Base-by-base conservation (phyloP, 2,797 vertebrate genomes). In the Tachyglossus aculeatus region DNA sequence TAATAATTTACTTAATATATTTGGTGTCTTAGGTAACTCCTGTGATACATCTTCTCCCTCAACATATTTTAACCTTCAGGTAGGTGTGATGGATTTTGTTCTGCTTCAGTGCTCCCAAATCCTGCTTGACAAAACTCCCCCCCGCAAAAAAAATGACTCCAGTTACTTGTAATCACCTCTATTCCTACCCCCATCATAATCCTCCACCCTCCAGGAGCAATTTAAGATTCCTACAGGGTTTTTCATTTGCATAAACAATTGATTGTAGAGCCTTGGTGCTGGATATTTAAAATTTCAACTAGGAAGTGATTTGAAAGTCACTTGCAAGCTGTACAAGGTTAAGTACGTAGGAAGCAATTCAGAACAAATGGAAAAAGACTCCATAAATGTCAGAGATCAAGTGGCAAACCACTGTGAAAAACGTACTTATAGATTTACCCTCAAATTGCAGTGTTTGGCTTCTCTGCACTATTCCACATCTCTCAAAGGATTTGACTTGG, bases 151-250 rank as follows among this genome's bases (percentile, higher is more conserved):
- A n/a, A n/a, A 86, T 77, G 5, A 22, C 82, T 88, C 77, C 83
- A 87, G 87, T 89, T 89, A 89, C 81, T 89, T 90, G 85, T 86
- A 87, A 84, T 85, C 84, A n/a, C n/a, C n/a, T n/a, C n/a, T n/a
- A n/a, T n/a, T n/a, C n/a, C n/a, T n/a, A n/a, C n/a, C n/a, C n/a
- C n/a, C n/a, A n/a, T n/a, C n/a, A n/a, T n/a, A n/a, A 86, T 74
- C 80, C 56, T 41, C 71, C 0, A 0, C 79, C 86, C 67, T 22
- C 9, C 55, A 87, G 68, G 59, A 86, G 65, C 63, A 71, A 82
- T 86, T 81, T 63, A 65, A 78, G 71, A 80, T 83, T 82, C 84
- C 73, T 78, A 80, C 75, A 73, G 65, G 78, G 74, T 58, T 81
- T 83, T 67, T 59, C 70, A 66, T 86, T 81, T 78, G 67, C 74